Evolutionary conservation across 2,888 invertebrate genomes (phyloP).

Genomic region (Meghimatium bilineatum): DNA sequence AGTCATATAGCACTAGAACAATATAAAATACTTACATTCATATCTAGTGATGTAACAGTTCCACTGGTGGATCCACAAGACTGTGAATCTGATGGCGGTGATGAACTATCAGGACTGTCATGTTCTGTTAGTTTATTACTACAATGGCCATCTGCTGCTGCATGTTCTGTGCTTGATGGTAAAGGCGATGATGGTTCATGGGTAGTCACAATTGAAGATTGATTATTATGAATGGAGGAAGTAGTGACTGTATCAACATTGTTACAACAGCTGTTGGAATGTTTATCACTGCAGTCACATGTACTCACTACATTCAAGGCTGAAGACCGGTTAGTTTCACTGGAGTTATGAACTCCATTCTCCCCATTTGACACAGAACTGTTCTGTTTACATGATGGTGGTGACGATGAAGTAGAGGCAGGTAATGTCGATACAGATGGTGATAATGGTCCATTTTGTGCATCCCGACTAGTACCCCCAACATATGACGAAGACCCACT

Average conservation of each 20-base stretch:
- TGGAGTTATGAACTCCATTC: conserved; percentile 34
- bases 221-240: neutral
- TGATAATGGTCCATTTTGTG: conserved; percentile 24
- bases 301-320: neutral
- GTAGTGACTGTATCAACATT: neutral
- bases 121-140: neutral
- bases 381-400: conserved; percentile 20
- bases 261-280: conserved; percentile 5
- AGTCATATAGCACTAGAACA: neutral
- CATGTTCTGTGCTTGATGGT: neutral
- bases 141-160: neutral
- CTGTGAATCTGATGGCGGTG: neutral
- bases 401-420: conserved; percentile 22
- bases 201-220: neutral
- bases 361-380: conserved; percentile 36
- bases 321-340: neutral
- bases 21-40: neutral
- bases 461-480: conserved; percentile 11
- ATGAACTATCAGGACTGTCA: neutral
- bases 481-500: neutral
- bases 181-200: neutral
- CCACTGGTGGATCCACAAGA: conserved; percentile 6
- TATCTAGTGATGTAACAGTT: neutral
- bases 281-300: neutral
- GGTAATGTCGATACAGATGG: conserved; percentile 6